A percentile compares a stretch with the other conserved stretches of the same genome.
Evolutionary conservation across 2,888 invertebrate genomes (phyloP).

Genomic region (Neoaliturus tenellus): DNA sequence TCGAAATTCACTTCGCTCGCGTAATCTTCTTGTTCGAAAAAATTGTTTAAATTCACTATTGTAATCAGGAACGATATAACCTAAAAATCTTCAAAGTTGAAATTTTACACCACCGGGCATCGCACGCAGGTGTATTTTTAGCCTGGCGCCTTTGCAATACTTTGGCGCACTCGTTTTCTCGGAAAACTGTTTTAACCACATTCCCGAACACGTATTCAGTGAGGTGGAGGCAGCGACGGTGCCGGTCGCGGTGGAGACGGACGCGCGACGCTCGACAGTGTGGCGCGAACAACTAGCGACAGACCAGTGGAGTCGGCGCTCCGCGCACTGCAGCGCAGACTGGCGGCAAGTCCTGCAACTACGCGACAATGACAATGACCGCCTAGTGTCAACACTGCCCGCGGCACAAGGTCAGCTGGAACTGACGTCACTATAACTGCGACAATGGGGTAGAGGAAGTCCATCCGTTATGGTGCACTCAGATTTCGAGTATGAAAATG

Average conservation of each 20-base stretch:
- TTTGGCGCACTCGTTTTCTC: constrained; percentile 26
- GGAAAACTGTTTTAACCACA: constrained; percentile 35
- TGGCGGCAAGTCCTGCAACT: constrained; percentile 70
- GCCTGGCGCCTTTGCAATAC: constrained; percentile 41
- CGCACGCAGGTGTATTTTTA: constrained; percentile 74
- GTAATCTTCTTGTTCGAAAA: constrained; percentile 73
- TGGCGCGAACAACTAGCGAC: constrained; percentile 61
- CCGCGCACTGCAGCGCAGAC: not conserved
- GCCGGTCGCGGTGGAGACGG: constrained; percentile 73
- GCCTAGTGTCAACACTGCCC: not conserved
- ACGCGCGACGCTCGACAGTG: not conserved
- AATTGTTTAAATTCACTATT: constrained; percentile 78
- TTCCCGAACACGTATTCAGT: constrained; percentile 34
- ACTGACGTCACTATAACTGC: not conserved
- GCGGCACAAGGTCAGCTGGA: not conserved
- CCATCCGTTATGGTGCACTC: too few relatives aligned
- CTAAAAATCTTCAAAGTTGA: constrained; percentile 70
- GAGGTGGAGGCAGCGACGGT: constrained; percentile 74
- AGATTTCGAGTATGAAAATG: too few relatives aligned
- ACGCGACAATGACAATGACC: not conserved
- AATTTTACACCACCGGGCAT: constrained; percentile 73
- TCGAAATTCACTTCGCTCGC: constrained; percentile 1
- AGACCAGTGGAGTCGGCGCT: not conserved
- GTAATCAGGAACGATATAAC: constrained; percentile 77
- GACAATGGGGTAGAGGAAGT: too few relatives aligned